phyloP scores from a whole-genome alignment of 2,797 vertebrate species.

The Moxostoma hubbsi region DNA sequence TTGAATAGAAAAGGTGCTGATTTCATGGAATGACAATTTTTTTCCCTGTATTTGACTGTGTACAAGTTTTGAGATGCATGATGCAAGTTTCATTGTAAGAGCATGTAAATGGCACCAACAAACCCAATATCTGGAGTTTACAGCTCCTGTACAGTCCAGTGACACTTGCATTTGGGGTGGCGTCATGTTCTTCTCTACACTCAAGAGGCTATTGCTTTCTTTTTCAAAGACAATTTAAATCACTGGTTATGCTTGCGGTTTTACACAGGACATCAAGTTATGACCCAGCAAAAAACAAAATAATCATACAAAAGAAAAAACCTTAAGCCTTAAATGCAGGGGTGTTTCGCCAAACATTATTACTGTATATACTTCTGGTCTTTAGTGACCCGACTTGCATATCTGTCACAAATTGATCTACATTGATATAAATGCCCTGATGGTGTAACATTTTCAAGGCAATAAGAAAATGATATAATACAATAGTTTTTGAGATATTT shows the following conservation, averaged over 20 bases:
- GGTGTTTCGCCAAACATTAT: no score
- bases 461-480: no score
- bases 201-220: background rate
- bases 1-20: no score
- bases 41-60: background rate
- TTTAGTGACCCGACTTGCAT: no score
- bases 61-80: constrained; percentile 11
- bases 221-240: background rate
- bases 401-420: no score
- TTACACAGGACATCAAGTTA: background rate
- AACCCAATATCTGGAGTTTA: constrained; percentile 50
- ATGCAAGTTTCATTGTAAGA: constrained; percentile 50
- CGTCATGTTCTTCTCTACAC: constrained; percentile 4
- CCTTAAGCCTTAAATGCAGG: no score
- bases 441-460: no score
- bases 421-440: no score
- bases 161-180: constrained; percentile 14
- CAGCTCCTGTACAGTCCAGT: constrained; percentile 27
- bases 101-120: constrained; percentile 39
- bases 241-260: background rate
- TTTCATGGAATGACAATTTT: background rate
- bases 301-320: background rate
- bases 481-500: background rate
- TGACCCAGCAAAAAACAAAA: background rate
- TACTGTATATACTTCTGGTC: no score